Conservation (phyloP, 2,113 vertebrate genomes). For the Daphoenositta chrysoptera region DNA sequence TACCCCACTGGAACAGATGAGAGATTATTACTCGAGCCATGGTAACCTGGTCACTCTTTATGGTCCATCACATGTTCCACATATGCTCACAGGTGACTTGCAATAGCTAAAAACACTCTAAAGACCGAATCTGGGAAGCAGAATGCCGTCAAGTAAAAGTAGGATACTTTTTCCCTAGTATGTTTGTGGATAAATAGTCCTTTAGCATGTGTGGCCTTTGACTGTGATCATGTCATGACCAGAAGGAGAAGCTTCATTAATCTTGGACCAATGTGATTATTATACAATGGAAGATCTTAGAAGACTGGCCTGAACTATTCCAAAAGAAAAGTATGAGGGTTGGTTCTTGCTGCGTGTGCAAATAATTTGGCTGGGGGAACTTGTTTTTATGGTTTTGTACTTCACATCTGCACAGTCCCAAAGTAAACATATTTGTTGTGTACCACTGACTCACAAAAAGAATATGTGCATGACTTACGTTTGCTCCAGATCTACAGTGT, state of each 20-base stretch:
- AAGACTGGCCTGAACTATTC: not conserved
- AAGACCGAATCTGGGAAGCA: not conserved
- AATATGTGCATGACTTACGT: not conserved
- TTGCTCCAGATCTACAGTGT: not conserved
- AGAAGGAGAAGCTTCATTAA: not conserved
- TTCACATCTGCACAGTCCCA: not conserved
- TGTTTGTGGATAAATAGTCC: not conserved
- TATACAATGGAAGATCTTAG: not conserved
- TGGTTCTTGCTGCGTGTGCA: not conserved
- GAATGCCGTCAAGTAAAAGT: not conserved
- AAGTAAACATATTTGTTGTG: not conserved
- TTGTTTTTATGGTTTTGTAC: not conserved
- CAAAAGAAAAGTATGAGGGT: not conserved
- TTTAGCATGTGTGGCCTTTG: not conserved
- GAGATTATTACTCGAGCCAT: not conserved
- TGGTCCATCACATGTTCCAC: not conserved
- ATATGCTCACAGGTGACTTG: not conserved
- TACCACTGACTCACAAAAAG: not conserved
- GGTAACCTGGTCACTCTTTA: not conserved
- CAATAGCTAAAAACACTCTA: not conserved
- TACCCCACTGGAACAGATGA: not conserved
- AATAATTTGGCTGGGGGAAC: not conserved
- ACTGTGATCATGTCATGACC: not conserved
- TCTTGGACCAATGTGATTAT: not conserved
- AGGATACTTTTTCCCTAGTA: not conserved